These are phyloP conservation scores for Autographa gamma DNA, from an alignment of 2,888 invertebrate species.

Conservation along the genomic window DNA sequence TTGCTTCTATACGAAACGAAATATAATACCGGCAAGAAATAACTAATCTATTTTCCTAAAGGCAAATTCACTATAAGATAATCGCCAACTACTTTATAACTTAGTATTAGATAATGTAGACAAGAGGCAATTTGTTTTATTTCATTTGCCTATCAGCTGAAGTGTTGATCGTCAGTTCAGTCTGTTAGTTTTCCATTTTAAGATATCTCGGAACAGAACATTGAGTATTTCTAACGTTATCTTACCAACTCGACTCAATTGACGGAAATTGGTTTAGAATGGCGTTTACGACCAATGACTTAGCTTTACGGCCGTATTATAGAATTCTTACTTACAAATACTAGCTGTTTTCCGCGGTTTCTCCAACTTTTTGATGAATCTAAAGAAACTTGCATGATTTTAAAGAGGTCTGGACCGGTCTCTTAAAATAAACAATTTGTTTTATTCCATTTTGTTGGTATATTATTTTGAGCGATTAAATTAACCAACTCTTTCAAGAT, in stretches of 20 bases:
- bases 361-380: no score
- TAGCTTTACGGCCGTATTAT: conserved; percentile 20
- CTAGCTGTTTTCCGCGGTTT: neutral
- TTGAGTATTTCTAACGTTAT: conserved; percentile 26
- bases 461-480: no score
- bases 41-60: no score
- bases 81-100: no score
- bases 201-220: conserved; percentile 34
- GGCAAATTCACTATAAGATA: no score
- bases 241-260: conserved; percentile 39
- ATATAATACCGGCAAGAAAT: no score
- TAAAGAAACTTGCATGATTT: neutral
- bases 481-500: no score
- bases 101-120: neutral
- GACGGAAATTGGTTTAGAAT: conserved; percentile 42
- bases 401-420: neutral
- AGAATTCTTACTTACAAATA: conserved; percentile 18
- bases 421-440: neutral
- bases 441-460: no score
- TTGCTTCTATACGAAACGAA: no score
- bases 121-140: neutral
- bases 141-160: conserved; percentile 7
- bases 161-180: neutral
- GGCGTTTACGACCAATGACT: conserved; percentile 29
- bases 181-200: neutral